A percentile compares a stretch with the other conserved stretches of the same genome.
Conservation (phyloP, 1,140 invertebrate genomes). For the Calosoma granatense region DNA sequence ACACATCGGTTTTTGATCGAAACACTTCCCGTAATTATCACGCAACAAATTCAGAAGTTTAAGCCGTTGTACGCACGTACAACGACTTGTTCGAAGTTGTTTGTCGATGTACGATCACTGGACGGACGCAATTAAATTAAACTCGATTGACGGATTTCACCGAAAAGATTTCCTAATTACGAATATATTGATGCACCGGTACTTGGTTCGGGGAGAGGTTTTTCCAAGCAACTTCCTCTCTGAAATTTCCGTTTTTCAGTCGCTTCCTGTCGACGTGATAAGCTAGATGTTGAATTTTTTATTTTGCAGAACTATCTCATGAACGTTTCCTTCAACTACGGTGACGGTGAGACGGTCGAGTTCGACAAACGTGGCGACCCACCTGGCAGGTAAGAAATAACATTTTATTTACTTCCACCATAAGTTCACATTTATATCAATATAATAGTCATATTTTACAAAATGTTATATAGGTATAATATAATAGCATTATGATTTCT, state of each 20-base stretch:
- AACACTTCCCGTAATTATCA: too few relatives aligned
- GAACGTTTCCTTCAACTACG: conserved; percentile 65
- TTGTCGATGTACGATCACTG: too few relatives aligned
- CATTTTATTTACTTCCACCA: not conserved
- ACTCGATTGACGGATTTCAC: not conserved
- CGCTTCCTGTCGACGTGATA: not conserved
- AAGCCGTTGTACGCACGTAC: too few relatives aligned
- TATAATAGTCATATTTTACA: too few relatives aligned
- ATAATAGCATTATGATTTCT: too few relatives aligned
- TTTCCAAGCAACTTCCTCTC: too few relatives aligned
- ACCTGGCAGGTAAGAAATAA: conserved; percentile 60
- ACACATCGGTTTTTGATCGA: too few relatives aligned
- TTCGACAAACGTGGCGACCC: conserved; percentile 79
- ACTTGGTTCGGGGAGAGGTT: not conserved
- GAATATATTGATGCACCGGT: not conserved
- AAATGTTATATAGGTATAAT: too few relatives aligned
- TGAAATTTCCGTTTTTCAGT: not conserved
- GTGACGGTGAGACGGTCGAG: conserved; percentile 54
- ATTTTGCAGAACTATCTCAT: conserved; percentile 54
- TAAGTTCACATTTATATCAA: not conserved
- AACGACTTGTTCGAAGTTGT: too few relatives aligned
- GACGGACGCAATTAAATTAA: not conserved
- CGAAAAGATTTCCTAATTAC: not conserved
- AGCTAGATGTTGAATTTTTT: not conserved
- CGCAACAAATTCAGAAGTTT: too few relatives aligned